Base-by-base conservation (phyloP, 2,888 invertebrate species). In the Pollenia angustigena region DNA sequence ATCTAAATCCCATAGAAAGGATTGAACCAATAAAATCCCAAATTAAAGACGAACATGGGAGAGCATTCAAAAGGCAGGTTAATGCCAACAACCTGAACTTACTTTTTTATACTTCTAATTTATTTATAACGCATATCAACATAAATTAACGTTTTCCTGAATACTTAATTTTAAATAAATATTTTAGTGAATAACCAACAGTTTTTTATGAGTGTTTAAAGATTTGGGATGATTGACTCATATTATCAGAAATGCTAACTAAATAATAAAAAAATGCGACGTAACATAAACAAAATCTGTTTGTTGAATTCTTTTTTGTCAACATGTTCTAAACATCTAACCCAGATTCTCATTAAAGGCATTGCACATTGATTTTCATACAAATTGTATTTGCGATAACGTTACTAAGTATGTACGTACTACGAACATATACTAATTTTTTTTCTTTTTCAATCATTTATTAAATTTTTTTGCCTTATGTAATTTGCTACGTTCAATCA, bases 271-370 rank as follows among this genome's bases (percentile, higher is more conserved):
- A 76, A 78, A 78, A 78, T 78, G 78, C 56, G 44, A 78, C 66
- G 32, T 6, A 78, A 66, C 66, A 68, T 64, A n/a, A 78, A 56
- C 44, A 78, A 68, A 48, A 46, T 79, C 23, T 68, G 40, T 80
- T 16, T 68, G 40, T 80, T 16, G 8, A 50, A 58, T 46, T 74
- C 16, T 74, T 14, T 66, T 64, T 81, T 52, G 60, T 46, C n/a
- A 44, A 64, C 58, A 23, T 68, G 75, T 80, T 56, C 54, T 68
- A 54, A 64, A 68, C 60, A 66, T 74, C 46, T 84, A 84, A 80
- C 84, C 84, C 68, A 85, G 79, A 80, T 85, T 58, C 69, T 75
- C 18, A 75, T 69, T 69, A 80, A 74, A 80, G 75, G 68, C 69
- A 80, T 69, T 85, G 18, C 52, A 64, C 75, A 75, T 79, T 50